Evolutionary conservation across 2,888 invertebrate species (phyloP), one percentile per base, ranked within the genome.

Genomic region (Drosophila niveifrons): DNA sequence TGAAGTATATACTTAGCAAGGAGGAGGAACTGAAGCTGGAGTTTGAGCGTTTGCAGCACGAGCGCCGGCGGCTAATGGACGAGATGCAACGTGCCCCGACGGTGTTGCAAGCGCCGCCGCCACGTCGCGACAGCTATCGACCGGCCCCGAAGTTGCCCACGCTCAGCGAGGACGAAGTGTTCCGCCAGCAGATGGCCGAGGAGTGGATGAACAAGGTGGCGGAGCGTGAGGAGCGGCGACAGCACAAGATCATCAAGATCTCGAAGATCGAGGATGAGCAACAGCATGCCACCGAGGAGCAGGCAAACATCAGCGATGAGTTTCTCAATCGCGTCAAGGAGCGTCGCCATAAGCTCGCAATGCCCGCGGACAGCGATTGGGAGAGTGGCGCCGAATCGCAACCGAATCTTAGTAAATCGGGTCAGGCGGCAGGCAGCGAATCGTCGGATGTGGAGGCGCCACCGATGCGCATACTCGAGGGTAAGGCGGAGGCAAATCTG

Each of bases 201-300:
- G 97, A 97, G 91, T 97, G 97, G 93, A 94, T 96, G 90, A 93
- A 94, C 88, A 96, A 97, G 92, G 95, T 97, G 85, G 95, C 95
- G 4, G 96, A 96, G 90, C 94, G 96, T 10, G 95, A 96, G 82
- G 95, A 97, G 88, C 94, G 97, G 47, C 96, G 96, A 80, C 94
- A 96, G 69, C 95, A 96, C 58, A 96, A 96, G 92, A 94, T 97
- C 18, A 95, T 97, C 13, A 96, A 96, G 93, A 95, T 97, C 66
- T 95, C 96, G 0, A 94, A 95, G 82, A 92, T 93, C 72, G 89
- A 90, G 66, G 80, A 87, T 18, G 86, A 86, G 58, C 80, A 69
- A 4, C 79, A 84, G 6, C 82, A 82, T 23, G 55, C 58, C 8
- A 52, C 67, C 9, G 71, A 72, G 52, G 66, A 83, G 51, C 77